phyloP scores from a whole-genome alignment of 2,113 vertebrate genomes.

The Catharus minimus region DNA sequence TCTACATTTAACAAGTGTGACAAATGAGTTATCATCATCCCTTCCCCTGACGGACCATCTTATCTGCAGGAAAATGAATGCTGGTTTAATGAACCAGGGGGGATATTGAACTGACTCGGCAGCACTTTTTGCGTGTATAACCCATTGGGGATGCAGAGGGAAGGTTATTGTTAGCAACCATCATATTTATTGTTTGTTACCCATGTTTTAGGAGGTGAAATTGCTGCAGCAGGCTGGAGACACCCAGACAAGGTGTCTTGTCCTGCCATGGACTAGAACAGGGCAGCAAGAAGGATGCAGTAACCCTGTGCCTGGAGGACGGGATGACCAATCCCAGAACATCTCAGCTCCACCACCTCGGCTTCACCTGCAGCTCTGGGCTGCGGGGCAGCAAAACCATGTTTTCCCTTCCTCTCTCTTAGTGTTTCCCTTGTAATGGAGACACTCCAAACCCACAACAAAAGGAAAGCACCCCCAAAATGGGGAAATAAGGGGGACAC shows the following conservation, averaged over 20 bases:
- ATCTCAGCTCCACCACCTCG: not conserved
- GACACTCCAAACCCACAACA: not conserved
- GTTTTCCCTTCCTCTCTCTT: not conserved
- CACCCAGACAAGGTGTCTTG: not conserved
- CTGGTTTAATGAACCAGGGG: slow-evolving; percentile 12
- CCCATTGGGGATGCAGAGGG: not conserved
- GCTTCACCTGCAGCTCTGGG: not conserved
- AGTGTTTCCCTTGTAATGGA: not conserved
- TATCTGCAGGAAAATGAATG: slow-evolving; percentile 31
- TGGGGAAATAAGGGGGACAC: fast-evolving
- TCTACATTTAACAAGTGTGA: slow-evolving; percentile 40
- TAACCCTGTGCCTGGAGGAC: not conserved
- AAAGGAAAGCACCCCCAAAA: not conserved
- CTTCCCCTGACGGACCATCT: not conserved
- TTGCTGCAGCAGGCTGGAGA: not conserved
- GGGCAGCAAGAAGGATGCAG: not conserved
- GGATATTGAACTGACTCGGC: not conserved
- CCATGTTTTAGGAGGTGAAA: not conserved
- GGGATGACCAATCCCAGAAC: not conserved
- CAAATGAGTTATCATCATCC: slow-evolving; percentile 47
- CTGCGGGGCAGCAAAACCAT: not conserved
- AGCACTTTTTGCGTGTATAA: not conserved
- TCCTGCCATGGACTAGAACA: not conserved
- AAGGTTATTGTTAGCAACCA: not conserved
- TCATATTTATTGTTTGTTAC: not conserved